phyloP scores from a whole-genome alignment of 2,797 vertebrate species.

The Sebastes kiyomatsui region DNA sequence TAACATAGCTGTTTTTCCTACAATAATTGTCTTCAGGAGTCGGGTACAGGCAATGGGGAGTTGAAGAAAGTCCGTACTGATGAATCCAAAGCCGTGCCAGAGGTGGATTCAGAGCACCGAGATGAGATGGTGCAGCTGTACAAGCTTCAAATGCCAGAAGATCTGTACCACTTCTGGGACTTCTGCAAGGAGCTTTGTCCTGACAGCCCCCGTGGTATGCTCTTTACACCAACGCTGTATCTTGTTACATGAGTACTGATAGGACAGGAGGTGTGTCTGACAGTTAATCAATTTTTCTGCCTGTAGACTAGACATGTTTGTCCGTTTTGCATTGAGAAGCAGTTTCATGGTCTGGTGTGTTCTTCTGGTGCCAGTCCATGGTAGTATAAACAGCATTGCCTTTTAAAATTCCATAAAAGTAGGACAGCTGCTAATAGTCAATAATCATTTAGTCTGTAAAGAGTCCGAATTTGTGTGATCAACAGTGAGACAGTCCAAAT shows the following conservation, averaged over 20 bases:
- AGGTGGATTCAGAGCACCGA: conserved; percentile 69
- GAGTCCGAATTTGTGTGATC: neutral
- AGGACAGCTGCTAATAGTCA: neutral
- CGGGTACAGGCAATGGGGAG: conserved; percentile 65
- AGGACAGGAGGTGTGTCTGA: neutral
- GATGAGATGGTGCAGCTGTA: conserved; percentile 88
- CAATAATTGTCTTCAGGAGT: conserved; percentile 55
- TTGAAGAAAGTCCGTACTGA: conserved; percentile 81
- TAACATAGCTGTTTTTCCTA: neutral
- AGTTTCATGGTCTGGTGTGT: neutral
- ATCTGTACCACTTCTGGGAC: conserved; percentile 95
- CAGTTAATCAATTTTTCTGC: conserved; percentile 12
- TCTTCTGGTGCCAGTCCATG: neutral
- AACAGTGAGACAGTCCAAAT: neutral
- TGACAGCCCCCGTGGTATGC: conserved; percentile 87
- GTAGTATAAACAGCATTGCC: neutral
- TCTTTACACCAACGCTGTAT: neutral
- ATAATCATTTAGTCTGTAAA: neutral
- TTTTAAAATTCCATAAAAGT: neutral
- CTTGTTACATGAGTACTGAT: neutral
- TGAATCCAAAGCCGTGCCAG: conserved; percentile 43
- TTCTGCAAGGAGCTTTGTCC: conserved; percentile 89
- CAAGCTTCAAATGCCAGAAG: conserved; percentile 89
- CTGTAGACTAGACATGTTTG: neutral
- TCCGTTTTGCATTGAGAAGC: neutral